Evolutionary conservation across 2,888 invertebrate genomes (phyloP).

Genomic region (Bedellia somnulentella): DNA sequence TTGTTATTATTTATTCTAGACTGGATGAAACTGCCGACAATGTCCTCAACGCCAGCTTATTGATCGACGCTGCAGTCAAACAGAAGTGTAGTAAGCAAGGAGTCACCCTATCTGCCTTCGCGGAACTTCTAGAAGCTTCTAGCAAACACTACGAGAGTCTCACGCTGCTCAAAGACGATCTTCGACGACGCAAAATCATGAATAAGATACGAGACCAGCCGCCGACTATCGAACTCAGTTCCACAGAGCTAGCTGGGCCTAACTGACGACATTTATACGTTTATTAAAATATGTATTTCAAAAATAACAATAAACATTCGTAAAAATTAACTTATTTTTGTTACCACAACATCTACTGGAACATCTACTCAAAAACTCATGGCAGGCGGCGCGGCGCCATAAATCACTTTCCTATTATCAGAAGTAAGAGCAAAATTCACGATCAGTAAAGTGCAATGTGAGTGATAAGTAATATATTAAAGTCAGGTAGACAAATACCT

Average conservation of each 20-base stretch:
- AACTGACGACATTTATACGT: no score
- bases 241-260: conserved; percentile 7
- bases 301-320: neutral
- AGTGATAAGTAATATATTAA: no score
- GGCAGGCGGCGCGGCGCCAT: no score
- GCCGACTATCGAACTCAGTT: conserved; percentile 28
- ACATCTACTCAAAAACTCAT: no score
- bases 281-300: conserved; percentile 11
- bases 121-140: conserved; percentile 33
- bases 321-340: no score
- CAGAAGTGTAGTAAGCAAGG: conserved; percentile 29
- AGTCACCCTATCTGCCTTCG: conserved; percentile 27
- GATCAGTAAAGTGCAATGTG: no score
- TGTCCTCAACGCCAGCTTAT: conserved; percentile 29
- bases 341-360: no score
- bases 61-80: conserved; percentile 27
- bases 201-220: conserved; percentile 20
- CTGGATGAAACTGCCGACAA: conserved; percentile 41
- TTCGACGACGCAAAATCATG: conserved; percentile 20
- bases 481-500: no score
- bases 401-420: no score
- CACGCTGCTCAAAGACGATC: conserved; percentile 30
- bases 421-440: no score
- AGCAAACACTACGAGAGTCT: conserved; percentile 42
- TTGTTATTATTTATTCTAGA: conserved; percentile 15